Base-by-base conservation (phyloP, 2,113 vertebrate genomes). In the Terrapene triunguis region DNA sequence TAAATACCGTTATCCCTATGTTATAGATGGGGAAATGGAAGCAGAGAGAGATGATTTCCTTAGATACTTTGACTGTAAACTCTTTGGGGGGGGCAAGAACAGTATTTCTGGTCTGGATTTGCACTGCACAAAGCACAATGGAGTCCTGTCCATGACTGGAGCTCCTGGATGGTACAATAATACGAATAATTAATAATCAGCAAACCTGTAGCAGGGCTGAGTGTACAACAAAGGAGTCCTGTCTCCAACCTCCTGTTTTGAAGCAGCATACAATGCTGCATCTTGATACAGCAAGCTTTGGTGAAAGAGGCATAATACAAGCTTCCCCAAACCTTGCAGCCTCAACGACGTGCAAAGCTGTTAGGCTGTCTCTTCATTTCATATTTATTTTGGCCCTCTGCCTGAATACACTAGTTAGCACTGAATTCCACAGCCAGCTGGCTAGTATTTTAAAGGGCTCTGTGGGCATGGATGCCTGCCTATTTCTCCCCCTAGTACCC, bases 61-160 rank as follows among this genome's bases (percentile, higher is more conserved):
- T 25, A 24, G 13, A n/a, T 21, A 24, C 65, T 72, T 72, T 38
- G 29, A 29, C 55, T 12, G 62, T 69, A n/a, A 72, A 72, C 8
- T 38, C 35, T 72, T 72, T 57, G 74, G 0, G 0, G 2, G 32
- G 0, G 2, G 32, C 29, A 82, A 50, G 25, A 29, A 48, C 4
- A 38, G 2, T 13, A 86, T 44, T 74, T 88, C 57, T 38, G 85
- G 62, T 80, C 16, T 76, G 3, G 10, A 5, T 13, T 62, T 83
- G 25, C 6, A 19, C 13, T 19, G 10, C 25, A 1, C 48, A 10
- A 76, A 44, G 53, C n/a, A 32, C 85, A 10, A 2, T 27, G 25
- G 44, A 7, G 29, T 76, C n/a, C 13, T 51, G 2, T 53, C 25
- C 8, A 84, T 88, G 53, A 29, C 42, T 10, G 3, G 88, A 51